These are phyloP conservation scores for Lumbricus terrestris DNA, from an alignment of 2,888 invertebrate species.

Conservation along the genomic window DNA sequence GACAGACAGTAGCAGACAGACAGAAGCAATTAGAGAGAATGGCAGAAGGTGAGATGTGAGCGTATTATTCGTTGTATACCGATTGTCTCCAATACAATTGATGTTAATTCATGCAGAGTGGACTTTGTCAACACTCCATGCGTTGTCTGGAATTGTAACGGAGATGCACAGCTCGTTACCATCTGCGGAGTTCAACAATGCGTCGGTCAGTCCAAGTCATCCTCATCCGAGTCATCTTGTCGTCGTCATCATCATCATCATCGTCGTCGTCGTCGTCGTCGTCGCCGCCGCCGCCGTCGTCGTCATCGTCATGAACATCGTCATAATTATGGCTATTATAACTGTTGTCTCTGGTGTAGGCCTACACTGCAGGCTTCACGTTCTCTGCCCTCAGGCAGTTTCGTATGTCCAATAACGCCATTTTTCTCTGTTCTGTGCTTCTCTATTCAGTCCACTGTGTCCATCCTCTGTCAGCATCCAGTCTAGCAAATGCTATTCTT, in stretches of 20 bases:
- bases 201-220: background rate
- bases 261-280: conserved; percentile 19
- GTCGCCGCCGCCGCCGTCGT: background rate
- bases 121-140: background rate
- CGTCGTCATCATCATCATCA: conserved; percentile 26
- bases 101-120: background rate
- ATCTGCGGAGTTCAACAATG: background rate
- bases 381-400: no score
- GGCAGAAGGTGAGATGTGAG: no score
- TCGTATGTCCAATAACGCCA: no score
- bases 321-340: background rate
- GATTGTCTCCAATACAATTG: background rate
- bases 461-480: no score
- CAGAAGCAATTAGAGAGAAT: no score
- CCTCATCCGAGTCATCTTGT: conserved; percentile 22
- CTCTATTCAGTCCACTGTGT: no score
- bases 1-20: no score
- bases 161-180: background rate
- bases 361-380: no score
- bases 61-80: background rate
- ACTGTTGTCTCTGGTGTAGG: no score
- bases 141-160: background rate
- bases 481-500: no score
- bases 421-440: no score
- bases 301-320: background rate